These are phyloP conservation scores for Phenacoccus solenopsis DNA, from an alignment of 1,140 invertebrate genomes.

Conservation along the genomic window DNA sequence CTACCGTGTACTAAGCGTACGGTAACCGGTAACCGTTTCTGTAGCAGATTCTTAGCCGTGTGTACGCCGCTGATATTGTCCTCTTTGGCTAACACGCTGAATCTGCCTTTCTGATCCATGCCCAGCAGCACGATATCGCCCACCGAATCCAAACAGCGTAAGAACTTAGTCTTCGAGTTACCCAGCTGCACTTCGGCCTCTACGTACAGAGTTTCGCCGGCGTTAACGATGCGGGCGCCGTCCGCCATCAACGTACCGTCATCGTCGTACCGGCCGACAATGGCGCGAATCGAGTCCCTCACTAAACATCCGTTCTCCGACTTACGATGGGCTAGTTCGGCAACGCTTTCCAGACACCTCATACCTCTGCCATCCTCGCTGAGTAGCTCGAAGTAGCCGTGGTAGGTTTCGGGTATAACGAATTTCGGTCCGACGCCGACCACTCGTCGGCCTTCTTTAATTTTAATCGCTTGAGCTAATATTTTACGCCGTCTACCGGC, in stretches of 20 bases:
- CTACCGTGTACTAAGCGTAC: slow-evolving; percentile 79
- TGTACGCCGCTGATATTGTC: slow-evolving; percentile 88
- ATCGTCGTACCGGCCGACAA: slow-evolving; percentile 52
- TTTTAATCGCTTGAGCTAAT: slow-evolving; percentile 77
- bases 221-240: slow-evolving; percentile 48
- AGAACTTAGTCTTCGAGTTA: slow-evolving; percentile 45
- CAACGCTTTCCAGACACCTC: slow-evolving; percentile 74
- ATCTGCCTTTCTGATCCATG: slow-evolving; percentile 74
- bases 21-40: slow-evolving; percentile 77
- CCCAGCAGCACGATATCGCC: slow-evolving; percentile 70
- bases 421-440: slow-evolving; percentile 67
- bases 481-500: slow-evolving; percentile 72
- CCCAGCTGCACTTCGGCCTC: slow-evolving; percentile 50
- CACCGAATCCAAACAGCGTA: slow-evolving; percentile 72
- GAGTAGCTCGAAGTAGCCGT: slow-evolving; percentile 84
- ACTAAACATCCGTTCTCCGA: slow-evolving; percentile 67
- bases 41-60: slow-evolving; percentile 68
- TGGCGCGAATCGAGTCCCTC: slow-evolving; percentile 70
- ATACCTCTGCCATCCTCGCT: slow-evolving; percentile 85
- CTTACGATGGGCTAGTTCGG: slow-evolving; percentile 59
- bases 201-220: slow-evolving; percentile 62
- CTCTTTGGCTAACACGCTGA: slow-evolving; percentile 77
- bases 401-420: slow-evolving; percentile 77
- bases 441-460: slow-evolving; percentile 66
- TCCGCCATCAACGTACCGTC: slow-evolving; percentile 53